Conservation (phyloP, 2,113 vertebrate species). For the Aldabrachelys gigantea region DNA sequence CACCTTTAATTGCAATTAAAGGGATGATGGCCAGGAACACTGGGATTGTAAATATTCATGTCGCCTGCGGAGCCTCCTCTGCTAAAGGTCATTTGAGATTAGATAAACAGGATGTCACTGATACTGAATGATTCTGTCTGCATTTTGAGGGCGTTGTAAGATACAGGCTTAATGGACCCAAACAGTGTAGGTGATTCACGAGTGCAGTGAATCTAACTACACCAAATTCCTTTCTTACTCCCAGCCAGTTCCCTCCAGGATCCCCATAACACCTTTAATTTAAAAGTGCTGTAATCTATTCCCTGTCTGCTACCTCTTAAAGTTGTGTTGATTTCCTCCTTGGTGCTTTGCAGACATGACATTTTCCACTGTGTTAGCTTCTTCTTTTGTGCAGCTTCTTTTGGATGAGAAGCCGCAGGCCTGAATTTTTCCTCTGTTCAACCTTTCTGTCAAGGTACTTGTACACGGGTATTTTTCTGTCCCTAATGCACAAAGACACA, state of each 20-base stretch:
- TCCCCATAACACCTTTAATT: conserved; percentile 33
- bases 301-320: conserved; percentile 26
- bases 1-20: neutral
- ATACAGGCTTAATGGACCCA: neutral
- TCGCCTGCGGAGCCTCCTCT: neutral
- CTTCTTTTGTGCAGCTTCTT: neutral
- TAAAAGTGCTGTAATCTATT: conserved; percentile 22
- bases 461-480: neutral
- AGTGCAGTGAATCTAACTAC: neutral
- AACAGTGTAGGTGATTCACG: neutral
- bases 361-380: neutral
- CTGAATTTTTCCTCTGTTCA: neutral
- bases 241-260: conserved; percentile 24
- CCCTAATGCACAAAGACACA: neutral
- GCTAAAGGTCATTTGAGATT: neutral
- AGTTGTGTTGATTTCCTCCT: conserved; percentile 32
- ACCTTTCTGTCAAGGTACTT: neutral
- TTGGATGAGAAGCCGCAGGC: neutral
- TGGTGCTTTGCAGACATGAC: neutral
- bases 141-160: neutral
- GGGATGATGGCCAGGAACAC: neutral
- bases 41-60: neutral
- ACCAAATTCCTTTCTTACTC: conserved; percentile 1
- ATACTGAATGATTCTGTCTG: neutral
- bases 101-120: neutral